A percentile compares a stretch with the other conserved stretches of the same genome.
Evolutionary conservation across 2,888 invertebrate species (phyloP).

Genomic region (Mechanitis mazaeus): DNA sequence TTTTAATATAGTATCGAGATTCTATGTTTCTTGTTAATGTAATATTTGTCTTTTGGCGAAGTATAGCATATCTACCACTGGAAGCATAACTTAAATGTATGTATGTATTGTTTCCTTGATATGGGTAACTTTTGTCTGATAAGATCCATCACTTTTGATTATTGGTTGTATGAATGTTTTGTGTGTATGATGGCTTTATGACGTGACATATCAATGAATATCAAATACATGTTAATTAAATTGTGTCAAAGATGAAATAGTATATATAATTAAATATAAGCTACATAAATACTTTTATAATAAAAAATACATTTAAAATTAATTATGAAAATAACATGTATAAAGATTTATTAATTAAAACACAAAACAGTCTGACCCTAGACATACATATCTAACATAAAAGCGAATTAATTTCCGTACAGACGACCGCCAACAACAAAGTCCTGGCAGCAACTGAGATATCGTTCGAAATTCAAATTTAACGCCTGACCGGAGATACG

Average conservation of each 20-base stretch:
- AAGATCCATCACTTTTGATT: neutral
- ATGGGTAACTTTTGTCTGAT: constrained; percentile 15
- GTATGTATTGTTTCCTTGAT: constrained; percentile 15
- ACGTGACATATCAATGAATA: no score
- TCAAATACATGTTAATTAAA: no score
- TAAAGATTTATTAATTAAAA: constrained; percentile 5
- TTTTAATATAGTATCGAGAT: no score
- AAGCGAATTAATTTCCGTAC: constrained; percentile 49
- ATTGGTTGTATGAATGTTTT: neutral
- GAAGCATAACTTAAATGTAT: constrained; percentile 2
- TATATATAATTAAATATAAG: no score
- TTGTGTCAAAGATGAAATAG: no score
- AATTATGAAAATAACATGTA: neutral
- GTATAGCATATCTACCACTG: no score
- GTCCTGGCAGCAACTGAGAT: constrained; percentile 55
- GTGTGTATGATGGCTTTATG: neutral
- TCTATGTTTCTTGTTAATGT: no score
- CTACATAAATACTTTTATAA: no score
- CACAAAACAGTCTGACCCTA: neutral
- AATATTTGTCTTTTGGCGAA: no score
- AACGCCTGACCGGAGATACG: constrained; percentile 68
- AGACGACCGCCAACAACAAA: constrained; percentile 52
- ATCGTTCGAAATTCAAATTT: constrained; percentile 72
- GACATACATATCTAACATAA: constrained; percentile 13
- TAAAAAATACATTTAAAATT: no score